A percentile compares a stretch with the other conserved stretches of the same genome.
phyloP scores from a whole-genome alignment of 2,888 invertebrate genomes.

The Drosophila meridiana region DNA sequence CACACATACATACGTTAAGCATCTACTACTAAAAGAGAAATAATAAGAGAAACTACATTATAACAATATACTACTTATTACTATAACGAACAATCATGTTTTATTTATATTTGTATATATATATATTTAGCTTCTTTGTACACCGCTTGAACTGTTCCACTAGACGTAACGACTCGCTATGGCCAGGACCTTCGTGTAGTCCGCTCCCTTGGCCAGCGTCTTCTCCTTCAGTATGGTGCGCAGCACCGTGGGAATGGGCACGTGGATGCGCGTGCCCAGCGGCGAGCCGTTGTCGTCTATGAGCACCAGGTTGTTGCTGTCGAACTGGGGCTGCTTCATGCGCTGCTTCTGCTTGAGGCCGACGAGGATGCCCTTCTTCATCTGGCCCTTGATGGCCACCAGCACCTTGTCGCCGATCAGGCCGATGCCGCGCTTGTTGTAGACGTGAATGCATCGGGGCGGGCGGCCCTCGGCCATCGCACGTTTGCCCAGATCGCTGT shows the following conservation, averaged over 20 bases:
- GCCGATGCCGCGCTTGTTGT: constrained; percentile 90
- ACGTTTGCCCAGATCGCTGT: constrained; percentile 96
- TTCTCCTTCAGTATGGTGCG: constrained; percentile 93
- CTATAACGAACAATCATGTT: constrained; percentile 39
- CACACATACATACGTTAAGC: constrained; percentile 45
- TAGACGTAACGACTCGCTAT: constrained; percentile 90
- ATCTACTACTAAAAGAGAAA: constrained; percentile 61
- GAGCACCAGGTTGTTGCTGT: constrained; percentile 97
- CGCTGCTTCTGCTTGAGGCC: constrained; percentile 94
- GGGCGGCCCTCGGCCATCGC: constrained; percentile 98
- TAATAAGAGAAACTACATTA: constrained; percentile 53
- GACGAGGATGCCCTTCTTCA: constrained; percentile 96
- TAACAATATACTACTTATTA: constrained; percentile 71
- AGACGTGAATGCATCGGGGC: constrained; percentile 96
- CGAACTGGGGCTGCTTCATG: constrained; percentile 94
- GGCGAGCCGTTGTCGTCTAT: constrained; percentile 98
- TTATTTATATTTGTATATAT: constrained; percentile 27
- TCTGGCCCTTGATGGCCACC: constrained; percentile 97
- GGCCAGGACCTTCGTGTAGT: constrained; percentile 96
- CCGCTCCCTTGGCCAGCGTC: constrained; percentile 92
- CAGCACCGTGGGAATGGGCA: constrained; percentile 96
- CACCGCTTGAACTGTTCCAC: constrained; percentile 2
- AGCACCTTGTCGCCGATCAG: constrained; percentile 93
- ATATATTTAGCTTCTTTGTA: neutral
- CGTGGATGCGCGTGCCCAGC: constrained; percentile 96